These are phyloP conservation scores for Phyto melanocephala DNA, from an alignment of 2,888 invertebrate species.

Conservation along the genomic window DNA sequence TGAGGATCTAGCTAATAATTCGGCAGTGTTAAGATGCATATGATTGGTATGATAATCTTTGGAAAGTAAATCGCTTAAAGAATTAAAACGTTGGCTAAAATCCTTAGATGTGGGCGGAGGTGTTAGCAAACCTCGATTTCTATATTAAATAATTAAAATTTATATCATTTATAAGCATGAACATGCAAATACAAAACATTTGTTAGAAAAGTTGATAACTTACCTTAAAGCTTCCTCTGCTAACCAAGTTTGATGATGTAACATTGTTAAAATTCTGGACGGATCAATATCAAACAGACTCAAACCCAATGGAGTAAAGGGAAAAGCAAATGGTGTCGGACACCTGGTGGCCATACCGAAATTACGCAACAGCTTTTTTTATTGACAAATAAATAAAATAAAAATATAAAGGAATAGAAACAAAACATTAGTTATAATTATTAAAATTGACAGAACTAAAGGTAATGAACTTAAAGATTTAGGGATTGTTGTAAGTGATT, in stretches of 20 bases:
- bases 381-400: background rate
- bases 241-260: conserved; percentile 80
- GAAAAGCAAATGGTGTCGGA: conserved; percentile 82
- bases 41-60: conserved; percentile 76
- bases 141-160: conserved; percentile 50
- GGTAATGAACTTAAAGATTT: background rate
- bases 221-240: conserved; percentile 79
- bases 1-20: conserved; percentile 69
- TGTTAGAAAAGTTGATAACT: conserved; percentile 34
- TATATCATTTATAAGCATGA: no score
- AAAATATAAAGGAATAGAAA: conserved; percentile 10
- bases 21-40: conserved; percentile 66
- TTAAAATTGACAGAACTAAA: no score
- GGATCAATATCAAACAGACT: conserved; percentile 80
- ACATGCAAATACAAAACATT: no score
- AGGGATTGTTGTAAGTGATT: background rate
- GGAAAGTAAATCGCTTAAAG: conserved; percentile 76
- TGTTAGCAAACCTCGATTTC: conserved; percentile 76
- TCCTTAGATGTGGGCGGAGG: conserved; percentile 73
- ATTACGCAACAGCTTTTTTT: conserved; percentile 71
- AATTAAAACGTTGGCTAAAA: conserved; percentile 76
- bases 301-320: conserved; percentile 80
- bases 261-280: conserved; percentile 80
- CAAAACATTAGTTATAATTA: background rate
- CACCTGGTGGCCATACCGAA: conserved; percentile 73